A percentile compares a stretch with the other conserved stretches of the same genome.
Evolutionary conservation across 2,888 invertebrate species (phyloP).

Genomic region (Silvanus unidentatus): DNA sequence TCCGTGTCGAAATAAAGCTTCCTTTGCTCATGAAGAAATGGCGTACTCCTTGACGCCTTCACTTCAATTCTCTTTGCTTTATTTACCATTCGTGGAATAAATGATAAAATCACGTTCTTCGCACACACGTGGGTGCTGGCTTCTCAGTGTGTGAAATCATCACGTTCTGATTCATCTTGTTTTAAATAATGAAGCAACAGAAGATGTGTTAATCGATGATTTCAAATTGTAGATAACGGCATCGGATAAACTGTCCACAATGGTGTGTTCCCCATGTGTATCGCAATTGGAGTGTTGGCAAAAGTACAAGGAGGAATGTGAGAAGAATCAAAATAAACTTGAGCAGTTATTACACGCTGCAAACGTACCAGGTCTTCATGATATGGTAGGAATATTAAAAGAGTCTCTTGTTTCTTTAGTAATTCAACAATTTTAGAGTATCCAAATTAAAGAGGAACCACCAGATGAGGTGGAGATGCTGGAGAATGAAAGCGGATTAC

Average conservation of each 20-base stretch:
- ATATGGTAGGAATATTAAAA: slow-evolving; percentile 11
- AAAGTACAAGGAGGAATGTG: slow-evolving; percentile 58
- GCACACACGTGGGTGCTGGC: no score
- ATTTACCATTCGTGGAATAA: no score
- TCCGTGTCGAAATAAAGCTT: background rate
- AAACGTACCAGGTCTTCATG: background rate
- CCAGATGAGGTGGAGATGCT: no score
- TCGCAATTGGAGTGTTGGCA: slow-evolving; percentile 63
- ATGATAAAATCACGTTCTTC: no score
- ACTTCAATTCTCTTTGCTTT: no score
- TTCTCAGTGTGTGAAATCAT: no score
- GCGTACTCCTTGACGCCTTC: background rate
- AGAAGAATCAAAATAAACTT: slow-evolving; percentile 60
- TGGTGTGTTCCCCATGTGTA: slow-evolving; percentile 60
- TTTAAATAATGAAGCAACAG: no score
- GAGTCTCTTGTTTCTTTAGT: background rate
- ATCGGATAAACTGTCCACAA: slow-evolving; percentile 59
- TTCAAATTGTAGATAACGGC: slow-evolving; percentile 49
- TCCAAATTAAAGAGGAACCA: slow-evolving; percentile 40
- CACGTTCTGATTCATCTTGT: no score
- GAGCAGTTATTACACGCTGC: slow-evolving; percentile 46
- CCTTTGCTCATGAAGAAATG: background rate
- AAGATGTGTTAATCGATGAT: no score
- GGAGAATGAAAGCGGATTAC: background rate
- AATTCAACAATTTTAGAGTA: slow-evolving; percentile 22